A percentile compares a stretch with the other conserved stretches of the same genome.
Evolutionary conservation across 2,113 vertebrate genomes (phyloP).

Genomic region (Chamaea fasciata): DNA sequence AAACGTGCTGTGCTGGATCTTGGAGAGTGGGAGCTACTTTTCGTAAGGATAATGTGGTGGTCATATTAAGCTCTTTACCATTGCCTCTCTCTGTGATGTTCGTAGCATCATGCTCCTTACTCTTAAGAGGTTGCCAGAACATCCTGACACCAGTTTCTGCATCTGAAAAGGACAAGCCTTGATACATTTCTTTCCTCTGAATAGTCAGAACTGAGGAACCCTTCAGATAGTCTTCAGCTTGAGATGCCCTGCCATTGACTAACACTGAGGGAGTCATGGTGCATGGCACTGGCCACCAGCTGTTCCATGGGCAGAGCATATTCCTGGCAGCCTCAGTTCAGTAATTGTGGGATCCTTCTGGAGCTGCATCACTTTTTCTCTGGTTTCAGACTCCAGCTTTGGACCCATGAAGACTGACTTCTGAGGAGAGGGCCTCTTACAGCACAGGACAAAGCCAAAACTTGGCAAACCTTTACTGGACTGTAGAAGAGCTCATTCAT

Average conservation of each 20-base stretch:
- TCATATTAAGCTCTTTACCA: neutral
- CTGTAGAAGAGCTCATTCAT: neutral
- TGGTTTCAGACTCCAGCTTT: neutral
- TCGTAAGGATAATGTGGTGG: neutral
- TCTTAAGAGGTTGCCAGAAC: neutral
- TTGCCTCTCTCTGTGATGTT: neutral
- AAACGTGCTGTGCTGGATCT: neutral
- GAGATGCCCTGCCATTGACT: accelerated
- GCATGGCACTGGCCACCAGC: accelerated
- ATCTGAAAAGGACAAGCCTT: neutral
- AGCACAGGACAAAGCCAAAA: neutral
- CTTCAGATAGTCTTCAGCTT: neutral
- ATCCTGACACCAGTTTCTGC: neutral
- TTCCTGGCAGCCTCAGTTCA: neutral
- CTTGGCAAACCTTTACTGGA: neutral
- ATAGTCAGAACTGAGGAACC: neutral
- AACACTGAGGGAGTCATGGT: accelerated
- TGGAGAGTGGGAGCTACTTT: neutral
- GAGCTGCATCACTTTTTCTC: neutral
- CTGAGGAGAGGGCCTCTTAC: neutral
- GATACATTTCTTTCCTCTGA: neutral
- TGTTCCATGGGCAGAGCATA: neutral
- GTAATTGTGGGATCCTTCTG: neutral
- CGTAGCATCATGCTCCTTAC: accelerated
- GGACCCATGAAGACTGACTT: neutral